A percentile compares a stretch with the other conserved stretches of the same genome.
Conservation (phyloP, 2,113 vertebrate genomes). For the Pseudorasbora parva region DNA sequence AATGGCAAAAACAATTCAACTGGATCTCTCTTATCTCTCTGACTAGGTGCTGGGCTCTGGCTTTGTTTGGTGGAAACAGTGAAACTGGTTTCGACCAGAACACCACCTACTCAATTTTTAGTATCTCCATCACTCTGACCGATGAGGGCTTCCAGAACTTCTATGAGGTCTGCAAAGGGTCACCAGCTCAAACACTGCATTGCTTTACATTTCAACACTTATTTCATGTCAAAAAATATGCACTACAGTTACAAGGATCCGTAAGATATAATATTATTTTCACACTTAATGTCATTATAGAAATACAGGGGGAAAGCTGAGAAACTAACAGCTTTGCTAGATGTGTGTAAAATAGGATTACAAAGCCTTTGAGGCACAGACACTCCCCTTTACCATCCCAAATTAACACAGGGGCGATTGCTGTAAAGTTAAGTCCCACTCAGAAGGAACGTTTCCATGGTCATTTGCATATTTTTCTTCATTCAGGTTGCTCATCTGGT, state of each 20-base stretch:
- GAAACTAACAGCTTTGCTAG: constrained; percentile 6
- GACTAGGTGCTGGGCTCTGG: constrained; percentile 91
- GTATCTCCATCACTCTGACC: constrained; percentile 94
- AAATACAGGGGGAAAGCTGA: constrained; percentile 5
- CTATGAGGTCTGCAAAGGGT: constrained; percentile 81
- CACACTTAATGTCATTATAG: constrained; percentile 36
- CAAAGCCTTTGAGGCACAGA: constrained; percentile 36
- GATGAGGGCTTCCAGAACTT: constrained; percentile 94
- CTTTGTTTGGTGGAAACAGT: constrained; percentile 93
- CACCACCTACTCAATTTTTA: constrained; percentile 94
- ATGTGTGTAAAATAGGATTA: constrained; percentile 41
- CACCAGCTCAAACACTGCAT: background rate
- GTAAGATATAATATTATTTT: constrained; percentile 24
- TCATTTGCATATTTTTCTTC: constrained; percentile 17
- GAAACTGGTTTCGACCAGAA: constrained; percentile 97
- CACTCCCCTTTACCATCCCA: constrained; percentile 10
- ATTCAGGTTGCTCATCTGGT: constrained; percentile 89
- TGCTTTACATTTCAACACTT: background rate
- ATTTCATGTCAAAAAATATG: background rate
- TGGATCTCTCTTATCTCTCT: constrained; percentile 36
- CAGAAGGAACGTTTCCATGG: background rate
- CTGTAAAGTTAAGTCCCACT: background rate
- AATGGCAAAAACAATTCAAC: background rate
- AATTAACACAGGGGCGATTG: background rate
- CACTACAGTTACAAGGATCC: background rate